Percentiles rank a stretch among this genome's conserved stretches.
Evolutionary conservation across 2,888 invertebrate genomes (phyloP).

Genomic region (Trissoscelio sp.): DNA sequence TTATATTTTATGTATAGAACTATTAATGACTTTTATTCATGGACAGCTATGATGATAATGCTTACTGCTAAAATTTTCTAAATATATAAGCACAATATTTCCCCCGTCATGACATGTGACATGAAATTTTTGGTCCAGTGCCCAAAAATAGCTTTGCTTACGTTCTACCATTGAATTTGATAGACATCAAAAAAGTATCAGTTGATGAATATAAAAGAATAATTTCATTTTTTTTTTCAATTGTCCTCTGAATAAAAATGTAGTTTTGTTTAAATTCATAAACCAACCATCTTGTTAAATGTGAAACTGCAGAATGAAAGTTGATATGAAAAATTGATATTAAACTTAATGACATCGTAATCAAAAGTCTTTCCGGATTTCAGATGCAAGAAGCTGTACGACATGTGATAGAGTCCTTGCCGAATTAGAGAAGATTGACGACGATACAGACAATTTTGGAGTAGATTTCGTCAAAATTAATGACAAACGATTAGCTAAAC

Average conservation of each 20-base stretch:
- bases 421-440: slow-evolving; percentile 97
- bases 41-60: slow-evolving; percentile 20
- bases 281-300: too few species aligned
- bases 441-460: slow-evolving; percentile 97
- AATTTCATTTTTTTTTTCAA: background rate
- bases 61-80: slow-evolving; percentile 42
- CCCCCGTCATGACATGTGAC: slow-evolving; percentile 51
- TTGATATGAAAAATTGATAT: too few species aligned
- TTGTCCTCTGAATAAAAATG: background rate
- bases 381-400: slow-evolving; percentile 95
- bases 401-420: slow-evolving; percentile 96
- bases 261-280: too few species aligned
- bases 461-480: slow-evolving; percentile 98
- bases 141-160: slow-evolving; percentile 47
- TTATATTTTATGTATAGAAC: too few species aligned
- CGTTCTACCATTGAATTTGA: slow-evolving; percentile 55
- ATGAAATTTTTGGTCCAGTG: slow-evolving; percentile 61
- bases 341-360: too few species aligned
- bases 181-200: slow-evolving; percentile 23
- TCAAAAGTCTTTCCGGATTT: background rate
- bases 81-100: slow-evolving; percentile 60
- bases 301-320: too few species aligned
- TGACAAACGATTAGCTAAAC: slow-evolving; percentile 97
- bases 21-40: slow-evolving; percentile 2
- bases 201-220: background rate